Base-by-base conservation (phyloP, 2,113 vertebrate genomes). In the Brachionichthys hirsutus region DNA sequence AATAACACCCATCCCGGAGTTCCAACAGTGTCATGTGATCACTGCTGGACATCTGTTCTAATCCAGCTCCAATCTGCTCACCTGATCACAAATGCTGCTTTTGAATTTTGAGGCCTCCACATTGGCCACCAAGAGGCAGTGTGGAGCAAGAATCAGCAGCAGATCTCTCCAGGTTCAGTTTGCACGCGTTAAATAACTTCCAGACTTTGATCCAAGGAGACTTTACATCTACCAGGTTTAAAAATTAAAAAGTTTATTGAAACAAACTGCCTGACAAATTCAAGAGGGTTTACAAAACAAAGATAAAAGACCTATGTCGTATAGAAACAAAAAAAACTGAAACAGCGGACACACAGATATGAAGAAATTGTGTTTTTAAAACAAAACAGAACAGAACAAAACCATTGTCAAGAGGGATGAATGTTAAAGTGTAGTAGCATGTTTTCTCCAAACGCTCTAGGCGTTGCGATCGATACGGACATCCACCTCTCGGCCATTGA, bases 401-500 rank as follows among this genome's bases (percentile, higher is more conserved):
- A 88, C 91, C 63, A 66, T 71, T 81, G 74, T 74, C 57, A 86
- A 90, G 84, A 82, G 86, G 91, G 87, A 88, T 91, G 91, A 91
- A 89, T 91, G 91, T 92, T 90, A 89, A 87, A 89, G 86, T 85
- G 87, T 89, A 89, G 74, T 85, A 75, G 61, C 35, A n/a, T 6
- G 17, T 17, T 41, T 82, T 47, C 67, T 78, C 81, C 87, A 82
- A 89, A 90, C 80, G 18, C 42, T 78, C 92, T 92, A 98, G 22
- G 94, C 95, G 62, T 95, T 97, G 61, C 95, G 94, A 88, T 98
- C 97, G 73, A 98, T 90, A 75, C 96, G 97, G 62, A 99, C 97
- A 53, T 99, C 97, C 59, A 99, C 97, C 91, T 98, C 97, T 87
- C 97, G 89, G 73, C 97, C 97, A 62, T 93, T 99, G 89, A 99